Conservation (phyloP, 2,888 invertebrate genomes). For the Craniophora ligustri region DNA sequence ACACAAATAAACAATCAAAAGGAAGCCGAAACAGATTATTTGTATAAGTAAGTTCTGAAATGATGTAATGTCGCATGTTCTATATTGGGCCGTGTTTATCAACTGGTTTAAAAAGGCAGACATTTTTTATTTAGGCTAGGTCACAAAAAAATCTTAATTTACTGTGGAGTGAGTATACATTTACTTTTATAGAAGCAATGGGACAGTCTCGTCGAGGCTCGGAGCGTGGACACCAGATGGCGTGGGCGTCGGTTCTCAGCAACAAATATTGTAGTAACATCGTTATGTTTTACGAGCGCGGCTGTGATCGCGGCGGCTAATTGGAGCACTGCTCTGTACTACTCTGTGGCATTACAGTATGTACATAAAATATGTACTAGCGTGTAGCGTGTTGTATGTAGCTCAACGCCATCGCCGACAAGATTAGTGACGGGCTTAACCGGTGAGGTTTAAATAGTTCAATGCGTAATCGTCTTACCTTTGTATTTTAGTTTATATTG, state of each 20-base stretch:
- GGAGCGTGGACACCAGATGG: slow-evolving; percentile 2
- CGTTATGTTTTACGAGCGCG: slow-evolving; percentile 53
- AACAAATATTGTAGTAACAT: slow-evolving; percentile 29
- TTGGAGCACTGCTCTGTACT: slow-evolving; percentile 39
- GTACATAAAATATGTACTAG: no score
- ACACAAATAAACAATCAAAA: background rate
- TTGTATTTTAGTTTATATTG: background rate
- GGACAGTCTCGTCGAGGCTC: background rate
- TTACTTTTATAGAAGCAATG: no score
- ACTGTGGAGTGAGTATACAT: no score
- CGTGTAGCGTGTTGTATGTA: no score
- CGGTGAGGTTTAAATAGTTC: background rate
- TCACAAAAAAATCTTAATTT: no score
- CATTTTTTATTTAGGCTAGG: no score
- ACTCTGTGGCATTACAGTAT: background rate
- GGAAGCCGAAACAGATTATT: background rate
- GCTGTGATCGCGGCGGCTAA: slow-evolving; percentile 47
- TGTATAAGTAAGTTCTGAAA: background rate
- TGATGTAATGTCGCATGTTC: no score
- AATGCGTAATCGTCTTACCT: background rate
- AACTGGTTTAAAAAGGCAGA: no score
- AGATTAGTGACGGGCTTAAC: background rate
- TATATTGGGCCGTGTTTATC: no score
- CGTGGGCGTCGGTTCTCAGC: background rate
- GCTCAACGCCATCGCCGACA: no score